Base-by-base conservation (phyloP, 2,888 invertebrate genomes). In the Thymelicus lineola region DNA sequence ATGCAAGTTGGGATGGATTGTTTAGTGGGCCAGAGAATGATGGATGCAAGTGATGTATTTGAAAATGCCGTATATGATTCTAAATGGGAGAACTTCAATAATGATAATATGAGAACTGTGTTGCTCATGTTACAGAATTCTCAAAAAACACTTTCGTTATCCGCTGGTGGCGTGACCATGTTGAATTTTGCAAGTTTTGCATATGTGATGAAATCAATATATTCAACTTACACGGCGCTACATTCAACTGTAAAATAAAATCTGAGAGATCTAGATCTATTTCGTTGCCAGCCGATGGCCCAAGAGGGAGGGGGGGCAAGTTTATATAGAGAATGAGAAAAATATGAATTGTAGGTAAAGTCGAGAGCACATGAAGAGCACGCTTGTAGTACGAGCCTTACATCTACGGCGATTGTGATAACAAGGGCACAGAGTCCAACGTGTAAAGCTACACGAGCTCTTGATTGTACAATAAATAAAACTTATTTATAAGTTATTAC, bases 1-100 rank as follows among this genome's bases (percentile, higher is more conserved):
- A 74, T 80, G 0, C 88, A 86, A 66, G 76, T 90, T 2, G 81
- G 79, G 0, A 83, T 86, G 76, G 88, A 88, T 71, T 90, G 90
- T 72, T 79, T 82, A 0, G 80, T 80, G 2, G 90, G 90, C 0
- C 90, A 90, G 71, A 79, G 81, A 1, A 72, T 90, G 0, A 82
- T 86, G 63, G 86, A 90, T 17, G 87, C 89, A 0, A 83, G 82
- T 68, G n/a, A 74, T 0, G 61, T 67, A 0, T 88, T 90, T 28
- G 85, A 86, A 62, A 70, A 71, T 0, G 83, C 89, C 0, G 82
- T 90, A 0, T 90, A 89, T 46, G 76, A 77, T 48, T 87, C 86
- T 53, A 81, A 86, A 45, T 91, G 90, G 90, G 90, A 90, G 75
- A 84, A 85, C 17, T 89, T 88, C 28, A 80, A 86, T 62, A 79